Conservation (phyloP, 2,797 vertebrate species). For the Lacerta agilis region DNA sequence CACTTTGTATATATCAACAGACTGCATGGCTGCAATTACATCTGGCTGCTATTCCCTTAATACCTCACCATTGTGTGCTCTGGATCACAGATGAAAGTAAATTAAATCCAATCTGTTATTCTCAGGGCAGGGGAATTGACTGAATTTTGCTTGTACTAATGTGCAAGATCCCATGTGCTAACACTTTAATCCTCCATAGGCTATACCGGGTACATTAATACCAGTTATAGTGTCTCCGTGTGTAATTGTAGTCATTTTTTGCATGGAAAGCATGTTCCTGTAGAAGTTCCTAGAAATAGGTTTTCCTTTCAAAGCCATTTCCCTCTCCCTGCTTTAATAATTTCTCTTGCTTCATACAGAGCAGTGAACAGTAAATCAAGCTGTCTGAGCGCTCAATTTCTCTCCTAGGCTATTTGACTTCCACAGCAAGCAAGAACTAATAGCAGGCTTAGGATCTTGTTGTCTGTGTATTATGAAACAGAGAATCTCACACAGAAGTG, state of each 20-base stretch:
- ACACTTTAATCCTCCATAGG: background rate
- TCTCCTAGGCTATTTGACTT: background rate
- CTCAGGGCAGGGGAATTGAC: no score
- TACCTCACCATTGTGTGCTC: background rate
- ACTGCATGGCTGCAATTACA: background rate
- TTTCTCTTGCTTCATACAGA: constrained; percentile 1
- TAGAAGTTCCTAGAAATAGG: background rate
- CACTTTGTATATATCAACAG: background rate
- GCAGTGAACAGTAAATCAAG: background rate
- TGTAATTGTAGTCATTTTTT: background rate
- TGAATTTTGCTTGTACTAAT: background rate
- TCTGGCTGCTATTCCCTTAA: background rate
- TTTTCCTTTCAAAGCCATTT: background rate
- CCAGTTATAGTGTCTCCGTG: background rate
- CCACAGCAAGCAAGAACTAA: background rate
- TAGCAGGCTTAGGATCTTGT: background rate
- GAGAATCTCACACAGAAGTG: background rate
- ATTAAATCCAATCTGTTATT: background rate
- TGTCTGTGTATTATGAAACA: background rate
- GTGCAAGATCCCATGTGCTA: background rate
- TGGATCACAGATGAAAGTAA: background rate
- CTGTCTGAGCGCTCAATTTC: background rate
- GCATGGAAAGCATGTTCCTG: background rate
- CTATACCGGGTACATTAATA: background rate
- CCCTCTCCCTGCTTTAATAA: background rate